Evolutionary conservation across 2,797 vertebrate genomes (phyloP).

Genomic region (Dendrocincla fuliginosa): DNA sequence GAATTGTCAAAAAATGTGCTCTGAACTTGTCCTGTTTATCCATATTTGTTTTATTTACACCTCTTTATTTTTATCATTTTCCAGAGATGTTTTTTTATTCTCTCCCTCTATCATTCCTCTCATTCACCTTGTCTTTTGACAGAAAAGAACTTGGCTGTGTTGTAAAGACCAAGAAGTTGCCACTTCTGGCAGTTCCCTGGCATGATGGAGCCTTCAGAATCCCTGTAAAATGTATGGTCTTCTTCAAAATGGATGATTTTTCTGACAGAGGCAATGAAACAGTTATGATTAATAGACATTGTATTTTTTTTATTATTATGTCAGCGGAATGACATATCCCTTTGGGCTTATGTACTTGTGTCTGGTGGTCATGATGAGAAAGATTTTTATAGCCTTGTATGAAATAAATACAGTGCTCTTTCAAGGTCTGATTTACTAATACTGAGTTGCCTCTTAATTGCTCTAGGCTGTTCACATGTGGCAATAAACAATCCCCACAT

Average conservation of each 20-base stretch:
- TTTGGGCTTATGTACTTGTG: not conserved
- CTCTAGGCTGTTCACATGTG: not conserved
- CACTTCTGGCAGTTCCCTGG: not conserved
- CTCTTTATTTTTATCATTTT: not conserved
- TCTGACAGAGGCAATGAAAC: not conserved
- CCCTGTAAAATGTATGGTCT: not conserved
- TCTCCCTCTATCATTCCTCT: not conserved
- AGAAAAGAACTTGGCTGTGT: not conserved
- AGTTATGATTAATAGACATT: not conserved
- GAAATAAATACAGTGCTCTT: constrained; percentile 5
- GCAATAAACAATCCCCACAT: not conserved
- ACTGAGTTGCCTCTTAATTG: not conserved
- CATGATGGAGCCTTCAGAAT: not conserved
- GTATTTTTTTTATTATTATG: not conserved
- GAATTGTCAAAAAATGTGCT: not conserved
- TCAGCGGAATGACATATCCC: not conserved
- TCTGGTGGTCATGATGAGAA: not conserved
- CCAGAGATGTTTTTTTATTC: not conserved
- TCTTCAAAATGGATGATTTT: not conserved
- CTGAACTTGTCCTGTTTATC: not conserved
- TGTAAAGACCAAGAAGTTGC: not conserved
- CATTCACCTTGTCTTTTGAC: not conserved
- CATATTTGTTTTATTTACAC: no score
- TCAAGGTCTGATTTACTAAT: not conserved
- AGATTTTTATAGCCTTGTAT: not conserved